A percentile compares a stretch with the other conserved stretches of the same genome.
phyloP scores from a whole-genome alignment of 1,140 invertebrate genomes.

The Meteorus sp. region DNA sequence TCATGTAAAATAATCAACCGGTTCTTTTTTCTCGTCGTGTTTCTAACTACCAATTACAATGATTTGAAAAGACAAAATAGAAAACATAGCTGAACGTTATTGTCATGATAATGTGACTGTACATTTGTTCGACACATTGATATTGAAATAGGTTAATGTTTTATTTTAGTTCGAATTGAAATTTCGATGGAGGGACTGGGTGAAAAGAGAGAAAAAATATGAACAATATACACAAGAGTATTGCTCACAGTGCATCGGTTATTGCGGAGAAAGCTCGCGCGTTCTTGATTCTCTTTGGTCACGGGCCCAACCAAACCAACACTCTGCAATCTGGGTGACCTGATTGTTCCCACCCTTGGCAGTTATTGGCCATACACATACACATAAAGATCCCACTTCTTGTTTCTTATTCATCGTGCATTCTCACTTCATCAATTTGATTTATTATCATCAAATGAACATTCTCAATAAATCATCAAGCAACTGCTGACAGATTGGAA shows the following conservation, averaged over 20 bases:
- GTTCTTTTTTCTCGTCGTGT: too few relatives aligned
- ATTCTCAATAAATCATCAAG: not conserved
- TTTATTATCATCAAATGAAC: not conserved
- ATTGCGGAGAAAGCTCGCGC: constrained; percentile 49
- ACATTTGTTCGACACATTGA: too few relatives aligned
- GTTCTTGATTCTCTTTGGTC: constrained; percentile 36
- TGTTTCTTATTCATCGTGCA: constrained; percentile 1
- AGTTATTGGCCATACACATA: too few relatives aligned
- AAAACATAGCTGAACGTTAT: too few relatives aligned
- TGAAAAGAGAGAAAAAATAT: too few relatives aligned
- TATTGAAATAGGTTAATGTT: too few relatives aligned
- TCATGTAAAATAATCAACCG: not conserved
- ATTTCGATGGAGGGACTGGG: too few relatives aligned
- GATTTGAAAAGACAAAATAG: not conserved
- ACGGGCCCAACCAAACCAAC: constrained; percentile 8
- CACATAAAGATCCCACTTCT: not conserved
- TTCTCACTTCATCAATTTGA: not conserved
- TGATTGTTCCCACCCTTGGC: constrained; percentile 42
- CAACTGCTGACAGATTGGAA: too few relatives aligned
- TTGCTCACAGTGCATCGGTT: not conserved
- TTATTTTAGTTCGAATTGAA: too few relatives aligned
- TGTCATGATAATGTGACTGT: too few relatives aligned
- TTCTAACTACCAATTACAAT: too few relatives aligned
- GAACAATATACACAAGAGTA: not conserved
- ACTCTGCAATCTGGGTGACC: constrained; percentile 51